Base-by-base conservation (phyloP, 1,140 invertebrate genomes). In the Scaptomyza pallida region DNA sequence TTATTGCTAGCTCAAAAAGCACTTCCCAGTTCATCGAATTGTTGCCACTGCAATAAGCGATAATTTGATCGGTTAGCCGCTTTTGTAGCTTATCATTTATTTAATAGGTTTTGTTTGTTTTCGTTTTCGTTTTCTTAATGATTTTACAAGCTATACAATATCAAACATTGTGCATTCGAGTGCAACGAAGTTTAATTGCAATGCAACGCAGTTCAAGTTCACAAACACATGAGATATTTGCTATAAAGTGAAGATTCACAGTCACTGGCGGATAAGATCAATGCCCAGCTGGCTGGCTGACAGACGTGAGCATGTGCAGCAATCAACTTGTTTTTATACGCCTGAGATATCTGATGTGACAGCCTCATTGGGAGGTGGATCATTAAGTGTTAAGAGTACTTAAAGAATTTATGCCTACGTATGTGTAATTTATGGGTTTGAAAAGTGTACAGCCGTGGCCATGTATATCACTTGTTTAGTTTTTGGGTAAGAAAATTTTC, bases 141-240 rank as follows among this genome's bases (percentile, higher is more conserved):
- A 41, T 51, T 37, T 41, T 55, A 9, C 9, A 3, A 44, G 23
- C 21, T 30, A n/a, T n/a, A 35, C 23, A 44, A 70, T 47, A 44
- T 75, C 65, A 62, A 63, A 41, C 77, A 75, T 71, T 64, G 52
- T 37, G 61, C 77, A 69, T 61, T 63, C 79, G 64, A 64, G 51
- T 64, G 68, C 61, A 65, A 50, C 52, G 61, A 48, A 70, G 44
- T 50, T 30, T 69, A 63, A 70, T 52, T 41, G 61, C 47, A 54
- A 13, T 48, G 55, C 57, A 26, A 37, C 62, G 48, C 40, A 51
- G 81, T 85, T 85, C 81, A 85, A 85, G 81, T 88, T 65, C 69
- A 50, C 68, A 19, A 26, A 57, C 30, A 30, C 9, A 5, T 30
- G 26, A 6, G 2, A 30, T 30, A 16, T 62, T 45, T 56, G 35